phyloP scores from a whole-genome alignment of 2,797 vertebrate species.

The Siniperca scherzeri region DNA sequence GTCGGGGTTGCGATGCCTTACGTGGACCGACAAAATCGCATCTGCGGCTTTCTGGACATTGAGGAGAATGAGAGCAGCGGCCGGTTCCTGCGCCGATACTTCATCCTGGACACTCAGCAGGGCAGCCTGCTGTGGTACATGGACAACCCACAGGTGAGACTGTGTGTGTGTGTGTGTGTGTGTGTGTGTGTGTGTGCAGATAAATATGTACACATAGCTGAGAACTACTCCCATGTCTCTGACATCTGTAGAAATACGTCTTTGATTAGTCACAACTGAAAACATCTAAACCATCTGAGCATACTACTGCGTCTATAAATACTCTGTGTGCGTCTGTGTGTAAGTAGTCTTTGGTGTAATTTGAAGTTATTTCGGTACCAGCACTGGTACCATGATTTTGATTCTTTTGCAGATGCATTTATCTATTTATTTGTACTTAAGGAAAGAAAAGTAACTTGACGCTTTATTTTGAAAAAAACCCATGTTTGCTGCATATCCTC shows the following conservation, averaged over 20 bases:
- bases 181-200: not conserved
- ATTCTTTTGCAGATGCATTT: not conserved
- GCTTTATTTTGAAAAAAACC: not conserved
- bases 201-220: not conserved
- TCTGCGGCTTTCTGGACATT: conserved; percentile 97
- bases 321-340: not conserved
- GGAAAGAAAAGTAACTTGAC: not conserved
- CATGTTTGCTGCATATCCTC: not conserved
- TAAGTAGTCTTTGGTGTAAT: not conserved
- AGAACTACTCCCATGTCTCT: not conserved
- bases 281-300: too few relatives aligned
- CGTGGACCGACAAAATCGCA: conserved; percentile 97
- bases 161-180: not conserved
- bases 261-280: not conserved
- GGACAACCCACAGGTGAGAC: conserved; percentile 89
- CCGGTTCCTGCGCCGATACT: conserved; percentile 94
- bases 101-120: conserved; percentile 92
- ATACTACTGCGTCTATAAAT: too few relatives aligned
- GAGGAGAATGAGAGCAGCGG: conserved; percentile 96
- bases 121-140: conserved; percentile 95
- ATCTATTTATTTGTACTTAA: not conserved
- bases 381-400: not conserved
- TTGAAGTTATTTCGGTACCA: not conserved
- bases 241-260: not conserved
- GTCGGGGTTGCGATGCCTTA: conserved; percentile 92